phyloP scores from a whole-genome alignment of 2,888 invertebrate genomes.

The Latheticus oryzae region DNA sequence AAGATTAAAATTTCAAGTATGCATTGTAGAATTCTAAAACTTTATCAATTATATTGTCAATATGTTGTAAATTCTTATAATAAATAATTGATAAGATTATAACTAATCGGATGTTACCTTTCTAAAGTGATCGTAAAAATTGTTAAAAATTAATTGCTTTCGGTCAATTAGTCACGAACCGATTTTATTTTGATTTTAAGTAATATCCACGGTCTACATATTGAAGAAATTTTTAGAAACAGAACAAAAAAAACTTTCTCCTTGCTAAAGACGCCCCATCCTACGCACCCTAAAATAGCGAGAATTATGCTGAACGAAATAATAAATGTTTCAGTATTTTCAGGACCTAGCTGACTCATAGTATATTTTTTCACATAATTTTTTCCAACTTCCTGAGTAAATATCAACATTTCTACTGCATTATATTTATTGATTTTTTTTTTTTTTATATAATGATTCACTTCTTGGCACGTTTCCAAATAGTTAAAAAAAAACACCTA shows the following conservation, averaged over 20 bases:
- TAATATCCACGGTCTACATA: slow-evolving; percentile 44
- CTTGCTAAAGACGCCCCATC: slow-evolving; percentile 19
- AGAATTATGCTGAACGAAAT: slow-evolving; percentile 32
- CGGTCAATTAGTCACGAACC: slow-evolving; percentile 28
- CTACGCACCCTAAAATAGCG: slow-evolving; percentile 41
- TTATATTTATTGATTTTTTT: slow-evolving; percentile 21
- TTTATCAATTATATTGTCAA: too few species aligned
- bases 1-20: too few species aligned
- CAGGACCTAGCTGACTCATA: slow-evolving; percentile 20
- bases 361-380: neutral
- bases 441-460: slow-evolving; percentile 5
- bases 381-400: slow-evolving; percentile 7
- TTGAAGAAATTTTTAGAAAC: slow-evolving; percentile 25
- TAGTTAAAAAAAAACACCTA: too few species aligned
- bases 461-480: slow-evolving; percentile 17
- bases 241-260: slow-evolving; percentile 39
- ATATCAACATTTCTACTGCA: slow-evolving; percentile 8
- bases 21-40: too few species aligned
- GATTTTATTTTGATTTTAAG: slow-evolving; percentile 28
- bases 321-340: slow-evolving; percentile 38
- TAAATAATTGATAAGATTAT: too few species aligned
- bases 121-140: too few species aligned
- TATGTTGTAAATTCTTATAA: too few species aligned
- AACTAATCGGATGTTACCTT: too few species aligned
- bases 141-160: slow-evolving; percentile 27